Conservation (phyloP, 2,113 vertebrate species). For the Sapayoa aenigma region DNA sequence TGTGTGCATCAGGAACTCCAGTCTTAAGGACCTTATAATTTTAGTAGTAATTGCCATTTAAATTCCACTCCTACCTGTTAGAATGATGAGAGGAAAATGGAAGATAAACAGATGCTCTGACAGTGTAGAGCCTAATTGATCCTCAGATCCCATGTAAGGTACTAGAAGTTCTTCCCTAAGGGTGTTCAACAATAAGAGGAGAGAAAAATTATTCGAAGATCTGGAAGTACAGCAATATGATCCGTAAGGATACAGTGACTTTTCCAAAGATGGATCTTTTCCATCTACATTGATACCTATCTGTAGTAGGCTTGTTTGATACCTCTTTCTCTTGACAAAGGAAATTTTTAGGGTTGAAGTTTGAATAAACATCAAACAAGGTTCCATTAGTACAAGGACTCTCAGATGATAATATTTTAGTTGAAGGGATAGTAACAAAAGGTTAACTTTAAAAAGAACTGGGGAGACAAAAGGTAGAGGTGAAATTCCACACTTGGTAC, state of each 20-base stretch:
- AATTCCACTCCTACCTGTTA: not conserved
- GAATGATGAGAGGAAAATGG: not conserved
- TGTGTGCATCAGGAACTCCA: not conserved
- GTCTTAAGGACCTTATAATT: slow-evolving; percentile 24
- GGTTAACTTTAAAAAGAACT: not conserved
- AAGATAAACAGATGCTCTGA: not conserved
- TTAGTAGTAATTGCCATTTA: slow-evolving; percentile 27
- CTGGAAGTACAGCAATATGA: not conserved
- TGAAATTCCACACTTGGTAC: not conserved
- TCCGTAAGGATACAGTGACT: not conserved
- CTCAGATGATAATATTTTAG: not conserved
- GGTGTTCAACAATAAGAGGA: not conserved
- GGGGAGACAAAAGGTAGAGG: not conserved
- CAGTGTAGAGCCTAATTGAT: not conserved
- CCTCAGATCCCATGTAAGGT: not conserved
- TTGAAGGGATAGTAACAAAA: not conserved
- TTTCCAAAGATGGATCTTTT: not conserved
- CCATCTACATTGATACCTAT: not conserved
- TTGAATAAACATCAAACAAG: not conserved
- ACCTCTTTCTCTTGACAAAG: not conserved
- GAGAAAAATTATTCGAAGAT: not conserved
- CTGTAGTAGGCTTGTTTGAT: not conserved
- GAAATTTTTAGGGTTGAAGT: not conserved
- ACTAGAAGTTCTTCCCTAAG: not conserved
- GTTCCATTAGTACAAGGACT: not conserved